Conservation (phyloP, 2,888 invertebrate genomes). For the Magallana nippona region DNA sequence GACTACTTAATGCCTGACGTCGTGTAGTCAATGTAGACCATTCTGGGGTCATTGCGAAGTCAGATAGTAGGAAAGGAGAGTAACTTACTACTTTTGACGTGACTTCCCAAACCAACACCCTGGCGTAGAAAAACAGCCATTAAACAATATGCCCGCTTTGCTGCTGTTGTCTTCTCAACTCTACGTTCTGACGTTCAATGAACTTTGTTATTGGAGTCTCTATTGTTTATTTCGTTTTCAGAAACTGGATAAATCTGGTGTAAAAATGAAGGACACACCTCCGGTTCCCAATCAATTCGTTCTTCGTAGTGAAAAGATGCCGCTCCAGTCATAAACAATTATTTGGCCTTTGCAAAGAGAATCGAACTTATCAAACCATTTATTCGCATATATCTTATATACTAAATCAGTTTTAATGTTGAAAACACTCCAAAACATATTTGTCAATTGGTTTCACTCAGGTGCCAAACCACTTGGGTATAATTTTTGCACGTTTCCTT, state of each 20-base stretch:
- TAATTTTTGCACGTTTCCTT: neutral
- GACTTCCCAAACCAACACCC: slow-evolving; percentile 16
- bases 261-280: slow-evolving; percentile 34
- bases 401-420: too few species aligned
- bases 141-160: neutral
- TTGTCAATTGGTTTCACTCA: neutral
- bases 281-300: slow-evolving; percentile 37
- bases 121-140: slow-evolving; percentile 35
- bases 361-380: too few species aligned
- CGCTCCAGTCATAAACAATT: too few species aligned
- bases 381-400: too few species aligned
- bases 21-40: too few species aligned
- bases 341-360: too few species aligned
- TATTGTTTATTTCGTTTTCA: neutral
- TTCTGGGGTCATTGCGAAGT: too few species aligned
- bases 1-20: too few species aligned
- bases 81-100: slow-evolving; percentile 3
- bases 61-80: neutral
- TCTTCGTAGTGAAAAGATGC: neutral
- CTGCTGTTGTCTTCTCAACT: neutral
- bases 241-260: slow-evolving; percentile 26
- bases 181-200: neutral
- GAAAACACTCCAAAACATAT: neutral
- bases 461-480: neutral
- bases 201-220: neutral